Base-by-base conservation (phyloP, 2,797 vertebrate genomes). In the Molossus alvarezi region DNA sequence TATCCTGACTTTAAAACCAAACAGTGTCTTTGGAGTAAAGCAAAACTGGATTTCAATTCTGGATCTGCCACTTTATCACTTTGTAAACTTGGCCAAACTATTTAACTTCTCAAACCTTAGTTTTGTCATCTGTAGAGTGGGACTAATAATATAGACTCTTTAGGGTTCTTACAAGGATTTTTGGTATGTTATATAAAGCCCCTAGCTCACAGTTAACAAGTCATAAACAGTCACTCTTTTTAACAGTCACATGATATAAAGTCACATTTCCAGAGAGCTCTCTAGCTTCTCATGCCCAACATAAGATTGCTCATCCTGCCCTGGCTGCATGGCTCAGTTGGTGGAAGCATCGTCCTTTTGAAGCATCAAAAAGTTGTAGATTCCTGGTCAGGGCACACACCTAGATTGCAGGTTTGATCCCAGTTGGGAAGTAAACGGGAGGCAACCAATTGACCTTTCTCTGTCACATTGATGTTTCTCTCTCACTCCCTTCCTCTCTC, bases 131-230 rank as follows among this genome's bases (percentile, higher is more conserved):
- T 81, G 20, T 53, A 58, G 27, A 82, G 29, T 23, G 6, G 14
- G 51, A 51, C 6, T 15, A 77, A 14, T n/a, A 64, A 25, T 21
- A 21, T 0, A 91, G n/a, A 41, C 4, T 48, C 10, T 7, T 64
- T 12, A 21, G 15, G 0, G 9, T 33, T 75, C 1, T 37, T 33
- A 25, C 2, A 51, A 23, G 8, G 0, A 2, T 71, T 60, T 21
- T 18, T 55, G 9, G 10, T 25, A 14, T 9, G 25, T 13, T 17
- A 25, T 29, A 29, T 12, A 33, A 29, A 29, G 18, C 53, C 6
- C 0, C 11, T 72, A 29, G 20, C 13, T 48, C 33, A 90, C 9
- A 58, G 18, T 58, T 1, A 71, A 5, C n/a, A 94, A 81, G 4
- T 1, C 71, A 20, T n/a, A 11, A 58, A 33, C 17, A 9, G 0